These are phyloP conservation scores for Tursiops truncatus DNA, from an alignment of 2,113 vertebrate species.

Conservation along the genomic window DNA sequence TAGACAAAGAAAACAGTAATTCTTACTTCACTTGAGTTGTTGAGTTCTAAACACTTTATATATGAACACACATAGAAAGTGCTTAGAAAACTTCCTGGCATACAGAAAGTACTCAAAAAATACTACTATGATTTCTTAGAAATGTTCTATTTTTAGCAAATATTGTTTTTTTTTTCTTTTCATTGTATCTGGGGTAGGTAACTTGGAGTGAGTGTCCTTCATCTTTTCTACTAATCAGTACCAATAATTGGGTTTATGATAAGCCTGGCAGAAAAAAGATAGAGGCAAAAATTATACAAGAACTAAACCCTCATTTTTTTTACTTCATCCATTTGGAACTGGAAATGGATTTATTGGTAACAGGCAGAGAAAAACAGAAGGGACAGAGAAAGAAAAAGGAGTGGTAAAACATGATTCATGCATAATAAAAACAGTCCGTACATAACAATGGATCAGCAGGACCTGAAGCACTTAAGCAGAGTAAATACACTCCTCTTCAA, in stretches of 20 bases:
- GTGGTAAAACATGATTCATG: conserved; percentile 77
- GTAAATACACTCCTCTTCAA: conserved; percentile 82
- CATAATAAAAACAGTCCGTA: conserved; percentile 80
- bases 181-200: neutral
- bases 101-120: neutral
- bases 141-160: neutral
- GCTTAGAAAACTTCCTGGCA: neutral
- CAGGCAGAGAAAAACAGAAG: neutral
- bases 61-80: neutral
- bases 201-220: neutral
- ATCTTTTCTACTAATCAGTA: neutral
- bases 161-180: neutral
- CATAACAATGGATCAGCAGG: conserved; percentile 79
- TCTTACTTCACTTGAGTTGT: neutral
- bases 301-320: conserved; percentile 7
- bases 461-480: conserved; percentile 75
- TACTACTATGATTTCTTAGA: neutral
- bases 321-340: conserved; percentile 60
- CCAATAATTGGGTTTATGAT: neutral
- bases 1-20: conserved; percentile 63
- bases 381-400: conserved; percentile 54
- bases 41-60: neutral
- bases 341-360: conserved; percentile 56
- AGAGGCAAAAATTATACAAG: neutral
- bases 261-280: neutral